A percentile compares a stretch with the other conserved stretches of the same genome.
Evolutionary conservation across 2,113 vertebrate genomes (phyloP).

Genomic region (Rhegmatorhina hoffmannsi): DNA sequence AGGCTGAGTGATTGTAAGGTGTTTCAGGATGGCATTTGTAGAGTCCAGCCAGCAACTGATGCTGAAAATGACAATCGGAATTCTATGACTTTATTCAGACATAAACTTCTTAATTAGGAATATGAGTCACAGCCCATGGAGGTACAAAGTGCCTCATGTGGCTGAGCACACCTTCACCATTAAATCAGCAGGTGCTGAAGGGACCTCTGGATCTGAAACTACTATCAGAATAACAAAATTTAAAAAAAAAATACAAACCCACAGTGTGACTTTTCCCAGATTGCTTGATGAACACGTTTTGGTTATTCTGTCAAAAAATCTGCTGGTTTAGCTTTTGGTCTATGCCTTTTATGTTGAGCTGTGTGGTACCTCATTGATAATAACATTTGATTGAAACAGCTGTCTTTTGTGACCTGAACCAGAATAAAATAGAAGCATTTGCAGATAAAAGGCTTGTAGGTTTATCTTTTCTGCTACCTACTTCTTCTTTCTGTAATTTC

Average conservation of each 20-base stretch:
- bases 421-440: slow-evolving; percentile 9
- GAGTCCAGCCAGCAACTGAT: background rate
- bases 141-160: background rate
- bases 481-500: slow-evolving; percentile 19
- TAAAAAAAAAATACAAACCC: background rate
- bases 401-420: background rate
- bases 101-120: background rate
- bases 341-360: background rate
- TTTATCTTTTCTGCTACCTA: slow-evolving; percentile 46
- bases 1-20: background rate
- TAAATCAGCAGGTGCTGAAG: background rate
- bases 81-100: background rate
- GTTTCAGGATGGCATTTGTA: background rate
- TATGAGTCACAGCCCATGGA: background rate
- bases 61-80: background rate
- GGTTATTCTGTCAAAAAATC: background rate
- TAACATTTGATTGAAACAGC: background rate
- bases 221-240: background rate
- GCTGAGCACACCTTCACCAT: background rate
- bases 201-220: background rate
- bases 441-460: slow-evolving; percentile 19
- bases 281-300: background rate
- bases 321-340: background rate
- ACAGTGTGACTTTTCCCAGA: background rate
- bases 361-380: background rate